Evolutionary conservation across 2,888 invertebrate genomes (phyloP).

Genomic region (Drosophila silvestris): DNA sequence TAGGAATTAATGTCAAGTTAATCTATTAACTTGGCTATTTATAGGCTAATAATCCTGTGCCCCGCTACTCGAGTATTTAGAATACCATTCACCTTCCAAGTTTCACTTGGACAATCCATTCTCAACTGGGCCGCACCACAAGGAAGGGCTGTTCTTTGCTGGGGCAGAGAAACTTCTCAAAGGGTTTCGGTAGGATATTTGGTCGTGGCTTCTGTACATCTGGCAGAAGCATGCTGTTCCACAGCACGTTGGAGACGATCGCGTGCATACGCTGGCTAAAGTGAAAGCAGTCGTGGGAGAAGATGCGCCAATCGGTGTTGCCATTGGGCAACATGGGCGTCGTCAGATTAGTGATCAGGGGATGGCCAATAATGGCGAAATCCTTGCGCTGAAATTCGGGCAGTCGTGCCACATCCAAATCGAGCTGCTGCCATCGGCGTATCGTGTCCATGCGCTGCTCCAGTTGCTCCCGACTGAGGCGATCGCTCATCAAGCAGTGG

Average conservation of each 20-base stretch:
- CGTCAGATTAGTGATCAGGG: constrained; percentile 75
- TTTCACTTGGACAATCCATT: not conserved
- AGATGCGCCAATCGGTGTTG: constrained; percentile 85
- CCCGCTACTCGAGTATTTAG: not conserved
- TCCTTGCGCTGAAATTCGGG: constrained; percentile 85
- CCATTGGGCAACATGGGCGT: constrained; percentile 84
- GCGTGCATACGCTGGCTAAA: constrained; percentile 87
- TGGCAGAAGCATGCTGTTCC: constrained; percentile 87
- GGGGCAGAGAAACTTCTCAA: constrained; percentile 79
- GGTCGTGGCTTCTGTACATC: constrained; percentile 82
- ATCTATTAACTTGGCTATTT: not conserved
- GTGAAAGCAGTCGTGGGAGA: constrained; percentile 88
- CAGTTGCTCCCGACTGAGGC: constrained; percentile 37
- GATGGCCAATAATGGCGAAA: constrained; percentile 87
- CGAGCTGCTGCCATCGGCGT: constrained; percentile 86
- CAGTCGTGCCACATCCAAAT: constrained; percentile 85
- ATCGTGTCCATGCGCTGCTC: constrained; percentile 46
- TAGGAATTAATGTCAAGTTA: not conserved
- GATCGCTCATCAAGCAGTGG: constrained; percentile 74
- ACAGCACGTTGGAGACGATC: constrained; percentile 86
- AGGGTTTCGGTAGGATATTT: constrained; percentile 25
- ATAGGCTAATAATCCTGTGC: not conserved
- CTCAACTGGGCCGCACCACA: constrained; percentile 69
- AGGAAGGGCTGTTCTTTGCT: constrained; percentile 80
- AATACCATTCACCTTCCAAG: not conserved